phyloP scores from a whole-genome alignment of 1,140 invertebrate genomes.

The Elymnias hypermnestra region DNA sequence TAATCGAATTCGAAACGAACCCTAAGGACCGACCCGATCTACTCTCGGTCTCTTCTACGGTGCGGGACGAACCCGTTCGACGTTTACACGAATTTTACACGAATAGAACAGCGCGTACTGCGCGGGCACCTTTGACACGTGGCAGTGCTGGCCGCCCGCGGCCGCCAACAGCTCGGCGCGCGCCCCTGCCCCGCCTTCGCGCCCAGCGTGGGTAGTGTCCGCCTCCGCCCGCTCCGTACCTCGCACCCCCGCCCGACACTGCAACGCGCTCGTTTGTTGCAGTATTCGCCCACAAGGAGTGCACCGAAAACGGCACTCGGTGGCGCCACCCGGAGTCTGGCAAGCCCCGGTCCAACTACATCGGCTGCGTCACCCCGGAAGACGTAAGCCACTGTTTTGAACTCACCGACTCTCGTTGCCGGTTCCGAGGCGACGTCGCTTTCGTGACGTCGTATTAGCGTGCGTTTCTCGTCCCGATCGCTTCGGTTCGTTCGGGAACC shows the following conservation, averaged over 20 bases:
- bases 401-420: too few relatives aligned
- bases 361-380: conserved; percentile 87
- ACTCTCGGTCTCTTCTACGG: too few relatives aligned
- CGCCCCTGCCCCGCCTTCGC: conserved; percentile 85
- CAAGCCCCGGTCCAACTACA: conserved; percentile 91
- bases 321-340: conserved; percentile 78
- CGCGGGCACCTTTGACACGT: conserved; percentile 87
- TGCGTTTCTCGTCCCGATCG: too few relatives aligned
- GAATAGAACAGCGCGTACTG: conserved; percentile 79
- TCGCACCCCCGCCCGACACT: neutral
- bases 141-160: conserved; percentile 92
- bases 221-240: neutral
- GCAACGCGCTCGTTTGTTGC: too few relatives aligned
- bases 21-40: too few relatives aligned
- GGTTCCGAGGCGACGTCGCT: too few relatives aligned
- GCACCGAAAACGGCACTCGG: conserved; percentile 78
- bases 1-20: too few relatives aligned
- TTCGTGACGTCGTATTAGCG: too few relatives aligned
- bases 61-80: too few relatives aligned
- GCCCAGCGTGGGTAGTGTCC: conserved; percentile 63
- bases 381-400: too few relatives aligned
- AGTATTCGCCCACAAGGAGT: conserved; percentile 80
- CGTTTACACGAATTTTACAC: too few relatives aligned
- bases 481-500: too few relatives aligned
- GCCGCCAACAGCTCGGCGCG: conserved; percentile 82